A percentile compares a stretch with the other conserved stretches of the same genome.
phyloP scores from a whole-genome alignment of 2,888 invertebrate species.

The Agrotis ipsilon region DNA sequence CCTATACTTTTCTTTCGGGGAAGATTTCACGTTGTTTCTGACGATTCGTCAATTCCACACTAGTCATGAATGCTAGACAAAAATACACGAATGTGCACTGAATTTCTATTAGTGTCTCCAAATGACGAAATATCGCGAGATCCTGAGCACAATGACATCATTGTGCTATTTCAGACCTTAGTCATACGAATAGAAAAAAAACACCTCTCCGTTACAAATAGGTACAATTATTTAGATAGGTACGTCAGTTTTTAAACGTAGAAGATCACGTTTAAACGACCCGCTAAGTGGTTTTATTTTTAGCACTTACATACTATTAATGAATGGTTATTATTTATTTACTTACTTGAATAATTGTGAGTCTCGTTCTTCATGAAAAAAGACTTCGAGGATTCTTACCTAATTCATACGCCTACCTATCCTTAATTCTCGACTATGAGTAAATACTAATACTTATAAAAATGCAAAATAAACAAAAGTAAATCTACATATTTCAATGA shows the following conservation, averaged over 20 bases:
- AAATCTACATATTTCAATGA: no score
- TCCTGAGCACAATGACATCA: constrained; percentile 38
- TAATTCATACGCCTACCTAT: background rate
- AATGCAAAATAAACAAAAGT: no score
- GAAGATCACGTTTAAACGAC: constrained; percentile 20
- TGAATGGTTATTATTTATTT: background rate
- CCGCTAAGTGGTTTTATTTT: constrained; percentile 44
- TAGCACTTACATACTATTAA: constrained; percentile 13
- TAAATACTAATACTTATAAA: no score
- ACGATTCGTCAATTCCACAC: background rate
- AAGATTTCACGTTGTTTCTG: background rate
- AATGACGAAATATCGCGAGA: constrained; percentile 31
- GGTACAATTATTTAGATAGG: constrained; percentile 28
- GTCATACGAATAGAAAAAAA: constrained; percentile 32
- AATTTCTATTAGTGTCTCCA: constrained; percentile 13
- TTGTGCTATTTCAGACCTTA: constrained; percentile 28
- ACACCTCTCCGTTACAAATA: constrained; percentile 7
- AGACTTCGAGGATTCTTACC: background rate
- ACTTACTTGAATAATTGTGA: background rate
- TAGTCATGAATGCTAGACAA: background rate
- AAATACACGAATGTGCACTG: background rate
- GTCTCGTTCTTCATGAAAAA: background rate
- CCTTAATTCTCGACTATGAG: no score
- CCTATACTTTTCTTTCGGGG: background rate
- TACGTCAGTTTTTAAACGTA: constrained; percentile 29